Conservation (phyloP, 53 echinoderm and acorn worm genomes). For the Echinometra lucunter region DNA sequence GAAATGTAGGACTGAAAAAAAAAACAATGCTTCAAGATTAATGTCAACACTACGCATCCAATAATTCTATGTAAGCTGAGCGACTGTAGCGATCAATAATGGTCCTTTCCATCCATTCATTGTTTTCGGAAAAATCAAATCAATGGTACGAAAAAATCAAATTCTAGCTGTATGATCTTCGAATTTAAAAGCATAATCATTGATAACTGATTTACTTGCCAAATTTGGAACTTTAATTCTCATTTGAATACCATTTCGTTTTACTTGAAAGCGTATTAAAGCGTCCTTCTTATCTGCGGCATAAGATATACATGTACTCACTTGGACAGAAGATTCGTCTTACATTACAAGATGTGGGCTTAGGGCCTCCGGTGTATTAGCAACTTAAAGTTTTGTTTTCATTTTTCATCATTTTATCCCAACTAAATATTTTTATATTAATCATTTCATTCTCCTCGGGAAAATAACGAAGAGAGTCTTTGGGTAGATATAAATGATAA, state of each 20-base stretch:
- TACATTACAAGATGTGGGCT: too few relatives aligned
- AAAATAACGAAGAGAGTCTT: not conserved
- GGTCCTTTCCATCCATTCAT: too few relatives aligned
- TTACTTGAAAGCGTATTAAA: too few relatives aligned
- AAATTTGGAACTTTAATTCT: not conserved
- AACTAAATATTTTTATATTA: not conserved
- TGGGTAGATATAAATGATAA: not conserved
- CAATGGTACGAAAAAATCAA: not conserved
- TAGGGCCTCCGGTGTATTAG: too few relatives aligned
- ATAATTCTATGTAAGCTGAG: too few relatives aligned
- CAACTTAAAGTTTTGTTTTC: not conserved
- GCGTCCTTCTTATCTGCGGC: too few relatives aligned
- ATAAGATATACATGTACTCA: too few relatives aligned
- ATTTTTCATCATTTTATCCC: not conserved
- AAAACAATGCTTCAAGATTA: too few relatives aligned
- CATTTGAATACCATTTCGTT: not conserved
- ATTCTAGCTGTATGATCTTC: not conserved
- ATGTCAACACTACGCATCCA: too few relatives aligned
- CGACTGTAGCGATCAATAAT: too few relatives aligned
- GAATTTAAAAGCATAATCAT: not conserved
- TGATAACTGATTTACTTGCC: not conserved
- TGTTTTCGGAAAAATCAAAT: not conserved
- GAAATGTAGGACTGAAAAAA: too few relatives aligned
- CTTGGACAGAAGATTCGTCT: too few relatives aligned
- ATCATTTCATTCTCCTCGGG: not conserved